These are phyloP conservation scores for Brienomyrus brachyistius DNA, from an alignment of 2,113 vertebrate genomes.

Conservation along the genomic window DNA sequence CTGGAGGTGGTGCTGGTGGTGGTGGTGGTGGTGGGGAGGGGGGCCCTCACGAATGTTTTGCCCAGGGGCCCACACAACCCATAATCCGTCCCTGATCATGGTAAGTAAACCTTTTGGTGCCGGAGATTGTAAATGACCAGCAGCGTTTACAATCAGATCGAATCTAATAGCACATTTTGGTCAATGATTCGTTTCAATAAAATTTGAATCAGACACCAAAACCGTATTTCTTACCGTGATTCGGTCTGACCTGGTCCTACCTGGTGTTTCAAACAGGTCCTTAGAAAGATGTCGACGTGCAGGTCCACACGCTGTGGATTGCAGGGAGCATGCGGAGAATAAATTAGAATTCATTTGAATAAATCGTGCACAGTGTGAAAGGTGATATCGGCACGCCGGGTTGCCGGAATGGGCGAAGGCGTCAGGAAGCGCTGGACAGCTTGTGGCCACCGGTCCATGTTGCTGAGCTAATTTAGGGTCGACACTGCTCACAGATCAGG, in stretches of 20 bases:
- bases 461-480: background rate
- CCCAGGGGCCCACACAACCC: too few species aligned
- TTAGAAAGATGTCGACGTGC: background rate
- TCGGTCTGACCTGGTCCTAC: background rate
- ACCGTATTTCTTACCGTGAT: background rate
- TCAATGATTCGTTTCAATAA: background rate
- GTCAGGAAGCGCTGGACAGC: background rate
- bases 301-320: background rate
- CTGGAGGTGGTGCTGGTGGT: too few species aligned
- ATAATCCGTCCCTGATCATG: too few species aligned
- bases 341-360: slow-evolving; percentile 17
- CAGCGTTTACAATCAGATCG: background rate
- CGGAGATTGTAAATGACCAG: background rate
- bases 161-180: background rate
- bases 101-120: background rate
- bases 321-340: background rate
- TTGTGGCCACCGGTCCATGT: background rate
- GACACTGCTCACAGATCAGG: background rate
- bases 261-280: background rate
- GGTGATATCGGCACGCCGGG: background rate
- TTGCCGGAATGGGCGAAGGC: background rate
- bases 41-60: too few species aligned
- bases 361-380: slow-evolving; percentile 11
- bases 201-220: background rate
- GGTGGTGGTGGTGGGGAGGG: too few species aligned